Base-by-base conservation (phyloP, 2,888 invertebrate genomes). In the Spatulosminthurus flaviceps region DNA sequence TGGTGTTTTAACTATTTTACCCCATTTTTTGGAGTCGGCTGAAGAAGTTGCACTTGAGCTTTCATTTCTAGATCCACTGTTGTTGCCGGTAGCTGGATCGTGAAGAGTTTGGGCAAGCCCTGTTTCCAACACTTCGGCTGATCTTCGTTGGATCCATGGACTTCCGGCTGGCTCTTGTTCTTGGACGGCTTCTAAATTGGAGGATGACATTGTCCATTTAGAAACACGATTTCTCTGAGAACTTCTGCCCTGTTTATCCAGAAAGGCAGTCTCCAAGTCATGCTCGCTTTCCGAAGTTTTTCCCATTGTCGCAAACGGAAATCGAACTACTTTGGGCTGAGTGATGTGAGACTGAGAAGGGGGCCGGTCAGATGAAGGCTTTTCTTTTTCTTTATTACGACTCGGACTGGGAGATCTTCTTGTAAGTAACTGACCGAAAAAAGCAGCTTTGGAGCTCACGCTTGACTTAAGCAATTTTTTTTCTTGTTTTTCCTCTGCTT, bases 191-290 rank as follows among this genome's bases (percentile, higher is more conserved):
- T 82, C 83, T 29, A 85, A 73, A 73, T 82, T 83, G 9, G 83
- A 81, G 26, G 82, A 82, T 13, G 84, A 83, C 43, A 82, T 81
- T 16, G 82, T 83, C 83, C 83, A 84, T 69, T 84, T 85, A 0
- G 83, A 82, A 51, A 84, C 83, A 11, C 83, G 79, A 77, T 81
- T 85, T 61, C 85, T 67, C 66, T 93, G 93, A 41, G 93, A 93
- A 79, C 92, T 92, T 70, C 93, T 90, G 0, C 93, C 93, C 86
- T 93, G 93, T 82, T 93, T 91, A 88, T 93, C 93, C 84, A 94
- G 88, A 83, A 94, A 89, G 0, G 82, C 84, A 2, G 83, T 78
- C 41, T 84, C 85, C 86, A 93, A 66, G 60, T 83, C 83, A 21
- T 81, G 79, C n/a, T 84, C 84, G 24, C 67, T 60, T 21, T 80